Percentiles rank a stretch among this genome's conserved stretches.
Evolutionary conservation across 2,888 invertebrate genomes (phyloP).

Genomic region (Latheticus oryzae): DNA sequence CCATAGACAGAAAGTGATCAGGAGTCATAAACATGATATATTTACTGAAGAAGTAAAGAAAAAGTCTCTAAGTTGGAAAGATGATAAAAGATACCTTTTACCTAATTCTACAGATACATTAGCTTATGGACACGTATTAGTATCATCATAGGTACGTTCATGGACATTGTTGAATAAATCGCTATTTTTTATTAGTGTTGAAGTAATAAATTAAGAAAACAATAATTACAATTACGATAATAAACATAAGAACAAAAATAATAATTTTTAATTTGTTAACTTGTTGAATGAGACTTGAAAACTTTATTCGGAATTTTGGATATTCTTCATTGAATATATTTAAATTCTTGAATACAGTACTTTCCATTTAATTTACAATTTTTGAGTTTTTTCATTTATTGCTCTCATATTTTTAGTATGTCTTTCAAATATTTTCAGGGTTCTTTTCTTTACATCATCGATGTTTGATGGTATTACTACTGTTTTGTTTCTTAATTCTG

Average conservation of each 20-base stretch:
- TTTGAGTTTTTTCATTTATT: conserved; percentile 35
- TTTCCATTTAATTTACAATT: conserved; percentile 39
- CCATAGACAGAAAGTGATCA: conserved; percentile 40
- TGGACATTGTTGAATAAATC: conserved; percentile 36
- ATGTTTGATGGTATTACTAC: conserved; percentile 39
- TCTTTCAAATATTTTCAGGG: conserved; percentile 35
- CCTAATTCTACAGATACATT: conserved; percentile 42
- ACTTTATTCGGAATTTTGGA: conserved; percentile 40
- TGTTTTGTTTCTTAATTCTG: conserved; percentile 36
- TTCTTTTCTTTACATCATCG: conserved; percentile 31
- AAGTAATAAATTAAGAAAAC: conserved; percentile 33
- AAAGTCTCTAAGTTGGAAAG: conserved; percentile 37
- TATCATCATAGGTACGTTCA: conserved; percentile 28
- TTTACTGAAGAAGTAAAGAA: conserved; percentile 32
- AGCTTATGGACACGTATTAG: conserved; percentile 31
- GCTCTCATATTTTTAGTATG: conserved; percentile 35
- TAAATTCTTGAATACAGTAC: conserved; percentile 38
- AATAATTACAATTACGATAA: conserved; percentile 39
- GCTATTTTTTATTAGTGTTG: conserved; percentile 34
- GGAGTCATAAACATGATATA: conserved; percentile 30
- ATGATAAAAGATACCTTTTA: conserved; percentile 39
- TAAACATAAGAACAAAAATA: conserved; percentile 37
- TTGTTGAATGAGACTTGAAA: conserved; percentile 41
- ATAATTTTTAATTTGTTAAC: conserved; percentile 35
- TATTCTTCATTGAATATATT: conserved; percentile 41